These are phyloP conservation scores for Thymelicus sylvestris DNA, from an alignment of 2,888 invertebrate species.

Conservation along the genomic window DNA sequence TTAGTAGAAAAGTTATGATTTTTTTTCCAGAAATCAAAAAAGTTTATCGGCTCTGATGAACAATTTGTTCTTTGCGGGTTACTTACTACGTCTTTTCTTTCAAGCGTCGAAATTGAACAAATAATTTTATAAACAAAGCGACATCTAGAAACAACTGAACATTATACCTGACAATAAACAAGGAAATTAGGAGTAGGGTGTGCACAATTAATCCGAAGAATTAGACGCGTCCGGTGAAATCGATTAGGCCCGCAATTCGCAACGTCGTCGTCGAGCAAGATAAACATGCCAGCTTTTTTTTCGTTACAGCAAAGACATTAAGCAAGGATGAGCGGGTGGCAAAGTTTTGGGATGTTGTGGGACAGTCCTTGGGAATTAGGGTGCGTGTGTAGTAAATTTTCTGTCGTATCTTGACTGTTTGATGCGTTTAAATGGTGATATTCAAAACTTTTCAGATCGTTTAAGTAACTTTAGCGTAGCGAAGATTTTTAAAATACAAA, in stretches of 20 bases:
- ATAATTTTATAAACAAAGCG: not conserved
- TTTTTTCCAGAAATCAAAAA: too few species aligned
- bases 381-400: not conserved
- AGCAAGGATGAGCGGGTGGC: conserved; percentile 77
- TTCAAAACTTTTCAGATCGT: too few species aligned
- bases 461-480: too few species aligned
- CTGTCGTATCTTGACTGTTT: too few species aligned
- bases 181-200: conserved; percentile 81
- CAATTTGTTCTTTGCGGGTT: too few species aligned
- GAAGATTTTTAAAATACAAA: too few species aligned
- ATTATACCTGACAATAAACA: conserved; percentile 70
- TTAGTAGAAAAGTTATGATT: too few species aligned
- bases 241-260: conserved; percentile 79
- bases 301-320: conserved; percentile 81
- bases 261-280: conserved; percentile 72
- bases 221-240: conserved; percentile 81
- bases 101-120: too few species aligned
- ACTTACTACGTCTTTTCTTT: too few species aligned
- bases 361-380: conserved; percentile 36
- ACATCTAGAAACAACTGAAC: conserved; percentile 49
- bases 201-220: conserved; percentile 82
- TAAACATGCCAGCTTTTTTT: conserved; percentile 82
- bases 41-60: too few species aligned
- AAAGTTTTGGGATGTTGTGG: conserved; percentile 46
- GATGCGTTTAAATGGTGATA: too few species aligned